Conservation (phyloP, 2,888 invertebrate genomes). For the Nasonia oneida region DNA sequence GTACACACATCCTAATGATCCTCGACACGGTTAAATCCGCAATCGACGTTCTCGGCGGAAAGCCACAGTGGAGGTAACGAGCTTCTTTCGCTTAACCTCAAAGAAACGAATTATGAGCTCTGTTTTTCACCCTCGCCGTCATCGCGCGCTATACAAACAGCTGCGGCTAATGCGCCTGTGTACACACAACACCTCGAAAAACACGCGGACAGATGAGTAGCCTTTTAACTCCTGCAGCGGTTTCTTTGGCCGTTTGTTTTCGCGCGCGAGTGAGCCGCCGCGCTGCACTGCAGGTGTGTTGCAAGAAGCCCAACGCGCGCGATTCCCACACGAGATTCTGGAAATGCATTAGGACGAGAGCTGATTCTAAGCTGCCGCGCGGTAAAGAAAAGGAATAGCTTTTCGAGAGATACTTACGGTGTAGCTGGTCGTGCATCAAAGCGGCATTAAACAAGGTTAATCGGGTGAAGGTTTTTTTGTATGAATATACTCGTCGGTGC, state of each 20-base stretch:
- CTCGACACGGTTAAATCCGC: constrained; percentile 7
- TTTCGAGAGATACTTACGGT: not conserved
- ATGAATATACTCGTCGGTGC: not conserved
- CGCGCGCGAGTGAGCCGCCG: not conserved
- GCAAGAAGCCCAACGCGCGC: not conserved
- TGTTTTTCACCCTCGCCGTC: not conserved
- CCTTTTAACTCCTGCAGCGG: not conserved
- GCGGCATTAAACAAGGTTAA: constrained; percentile 1
- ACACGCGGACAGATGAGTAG: not conserved
- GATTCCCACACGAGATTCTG: not conserved
- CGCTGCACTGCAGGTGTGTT: not conserved
- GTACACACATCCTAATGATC: not conserved
- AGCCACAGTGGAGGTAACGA: not conserved
- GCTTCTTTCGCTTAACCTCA: constrained; percentile 8
- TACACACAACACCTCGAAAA: not conserved
- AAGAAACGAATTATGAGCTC: constrained; percentile 1
- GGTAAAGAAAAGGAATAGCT: not conserved
- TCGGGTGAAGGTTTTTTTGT: not conserved
- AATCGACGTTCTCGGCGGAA: not conserved
- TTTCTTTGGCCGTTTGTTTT: not conserved
- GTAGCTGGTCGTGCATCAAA: not conserved
- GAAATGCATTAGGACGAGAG: not conserved
- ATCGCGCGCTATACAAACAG: not conserved
- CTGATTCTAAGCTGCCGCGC: not conserved
- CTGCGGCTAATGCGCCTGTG: not conserved